Evolutionary conservation across 2,888 invertebrate species (phyloP).

Genomic region (Xanthostigma xanthostigma): DNA sequence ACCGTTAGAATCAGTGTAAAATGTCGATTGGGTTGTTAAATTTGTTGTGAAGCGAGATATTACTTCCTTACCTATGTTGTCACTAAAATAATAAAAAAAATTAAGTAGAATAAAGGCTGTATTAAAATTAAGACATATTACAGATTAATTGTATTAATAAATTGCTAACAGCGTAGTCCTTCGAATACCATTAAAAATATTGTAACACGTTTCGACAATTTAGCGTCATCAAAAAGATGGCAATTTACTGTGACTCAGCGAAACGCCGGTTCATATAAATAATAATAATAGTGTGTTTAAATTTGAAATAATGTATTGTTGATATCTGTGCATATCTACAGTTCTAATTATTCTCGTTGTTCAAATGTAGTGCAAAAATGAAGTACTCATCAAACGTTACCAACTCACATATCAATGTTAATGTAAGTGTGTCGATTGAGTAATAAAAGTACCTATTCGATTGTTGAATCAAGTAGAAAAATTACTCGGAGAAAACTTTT

Average conservation of each 20-base stretch:
- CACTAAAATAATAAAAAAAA: constrained; percentile 23
- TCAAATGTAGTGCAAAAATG: not conserved
- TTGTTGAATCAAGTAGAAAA: too few relatives aligned
- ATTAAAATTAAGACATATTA: too few relatives aligned
- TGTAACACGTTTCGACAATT: too few relatives aligned
- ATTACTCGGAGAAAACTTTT: too few relatives aligned
- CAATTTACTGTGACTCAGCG: not conserved
- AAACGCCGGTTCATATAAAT: not conserved
- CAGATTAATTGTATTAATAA: too few relatives aligned
- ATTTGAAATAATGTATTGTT: not conserved
- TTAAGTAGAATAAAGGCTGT: not conserved
- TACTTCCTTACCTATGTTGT: constrained; percentile 65
- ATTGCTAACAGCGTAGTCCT: too few relatives aligned
- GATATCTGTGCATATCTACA: not conserved
- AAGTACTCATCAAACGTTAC: not conserved
- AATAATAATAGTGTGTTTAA: not conserved
- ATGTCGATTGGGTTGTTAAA: constrained; percentile 45
- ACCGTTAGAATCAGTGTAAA: constrained; percentile 91
- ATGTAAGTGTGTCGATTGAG: too few relatives aligned
- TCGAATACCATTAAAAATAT: too few relatives aligned
- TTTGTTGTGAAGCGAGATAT: constrained; percentile 54
- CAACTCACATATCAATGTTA: too few relatives aligned
- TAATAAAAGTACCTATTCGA: too few relatives aligned
- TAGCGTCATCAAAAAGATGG: too few relatives aligned
- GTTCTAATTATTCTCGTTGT: not conserved